Evolutionary conservation across 2,888 invertebrate genomes (phyloP).

Genomic region (Agapostemon virescens): DNA sequence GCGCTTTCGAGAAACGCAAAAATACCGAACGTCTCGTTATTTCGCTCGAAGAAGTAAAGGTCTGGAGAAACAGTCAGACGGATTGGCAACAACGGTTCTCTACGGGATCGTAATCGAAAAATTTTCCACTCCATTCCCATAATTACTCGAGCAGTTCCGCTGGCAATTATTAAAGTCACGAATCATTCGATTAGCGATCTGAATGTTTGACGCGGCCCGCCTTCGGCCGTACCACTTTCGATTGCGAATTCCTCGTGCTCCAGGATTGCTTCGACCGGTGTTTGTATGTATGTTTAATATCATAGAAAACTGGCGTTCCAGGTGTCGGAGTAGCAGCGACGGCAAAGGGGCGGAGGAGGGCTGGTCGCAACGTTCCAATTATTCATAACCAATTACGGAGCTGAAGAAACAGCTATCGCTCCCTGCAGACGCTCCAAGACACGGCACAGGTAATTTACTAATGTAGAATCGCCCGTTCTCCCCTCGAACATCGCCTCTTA

Average conservation of each 20-base stretch:
- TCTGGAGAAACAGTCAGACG: not conserved
- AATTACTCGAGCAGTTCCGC: not conserved
- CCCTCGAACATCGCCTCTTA: conserved; percentile 62
- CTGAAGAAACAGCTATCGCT: conserved; percentile 33
- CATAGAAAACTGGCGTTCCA: not conserved
- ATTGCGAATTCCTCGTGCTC: not conserved
- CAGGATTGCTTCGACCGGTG: not conserved
- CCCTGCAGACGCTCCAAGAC: not conserved
- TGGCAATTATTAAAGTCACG: not conserved
- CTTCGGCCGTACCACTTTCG: not conserved
- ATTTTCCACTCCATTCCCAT: not conserved
- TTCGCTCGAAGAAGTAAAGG: not conserved
- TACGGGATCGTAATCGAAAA: not conserved
- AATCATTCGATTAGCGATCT: not conserved
- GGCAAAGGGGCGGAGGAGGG: not conserved
- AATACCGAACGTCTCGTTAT: not conserved
- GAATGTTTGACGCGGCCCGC: not conserved
- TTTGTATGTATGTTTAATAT: conserved; percentile 17
- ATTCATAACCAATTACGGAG: conserved; percentile 33
- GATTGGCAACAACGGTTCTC: not conserved
- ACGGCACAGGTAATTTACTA: conserved; percentile 73
- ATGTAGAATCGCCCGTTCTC: conserved; percentile 69
- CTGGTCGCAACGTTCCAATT: conserved; percentile 9
- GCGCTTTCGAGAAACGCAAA: not conserved
- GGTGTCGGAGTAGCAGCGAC: not conserved